Conservation (phyloP, 2,113 vertebrate species). For the Echinops telfairi region DNA sequence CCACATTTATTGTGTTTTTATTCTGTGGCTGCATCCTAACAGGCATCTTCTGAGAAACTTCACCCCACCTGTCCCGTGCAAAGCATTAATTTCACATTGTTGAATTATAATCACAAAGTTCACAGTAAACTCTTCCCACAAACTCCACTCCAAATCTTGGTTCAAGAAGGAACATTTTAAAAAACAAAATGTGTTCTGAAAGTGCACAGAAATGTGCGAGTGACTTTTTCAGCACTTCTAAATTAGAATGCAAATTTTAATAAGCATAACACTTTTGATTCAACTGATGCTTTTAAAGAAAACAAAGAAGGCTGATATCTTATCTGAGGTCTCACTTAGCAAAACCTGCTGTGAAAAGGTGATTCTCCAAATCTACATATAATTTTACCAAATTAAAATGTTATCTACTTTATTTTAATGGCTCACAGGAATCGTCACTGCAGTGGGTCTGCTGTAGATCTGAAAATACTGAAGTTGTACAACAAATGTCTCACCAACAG, state of each 20-base stretch:
- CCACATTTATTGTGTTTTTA: constrained; percentile 25
- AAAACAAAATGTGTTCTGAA: constrained; percentile 49
- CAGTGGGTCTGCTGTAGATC: not conserved
- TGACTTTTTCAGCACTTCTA: constrained; percentile 18
- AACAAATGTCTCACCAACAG: not conserved
- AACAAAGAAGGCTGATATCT: not conserved
- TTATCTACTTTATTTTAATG: constrained; percentile 61
- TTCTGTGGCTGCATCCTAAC: not conserved
- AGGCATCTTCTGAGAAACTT: constrained; percentile 40
- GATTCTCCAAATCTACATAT: not conserved
- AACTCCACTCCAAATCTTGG: constrained; percentile 40
- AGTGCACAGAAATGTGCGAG: constrained; percentile 19
- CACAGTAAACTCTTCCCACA: constrained; percentile 18
- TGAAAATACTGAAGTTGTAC: constrained; percentile 48
- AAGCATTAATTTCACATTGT: constrained; percentile 35
- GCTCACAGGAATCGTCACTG: constrained; percentile 11
- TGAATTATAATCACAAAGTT: not conserved
- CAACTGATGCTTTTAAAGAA: constrained; percentile 16
- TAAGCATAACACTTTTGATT: not conserved
- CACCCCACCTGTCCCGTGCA: accelerated
- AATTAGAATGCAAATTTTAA: constrained; percentile 19
- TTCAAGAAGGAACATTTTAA: not conserved
- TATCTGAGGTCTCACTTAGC: not conserved
- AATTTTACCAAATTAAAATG: constrained; percentile 41
- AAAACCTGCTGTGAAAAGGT: not conserved